Evolutionary conservation across 1,140 invertebrate genomes (phyloP), one percentile per base, ranked within the genome.

Genomic region (Camponotus floridanus): DNA sequence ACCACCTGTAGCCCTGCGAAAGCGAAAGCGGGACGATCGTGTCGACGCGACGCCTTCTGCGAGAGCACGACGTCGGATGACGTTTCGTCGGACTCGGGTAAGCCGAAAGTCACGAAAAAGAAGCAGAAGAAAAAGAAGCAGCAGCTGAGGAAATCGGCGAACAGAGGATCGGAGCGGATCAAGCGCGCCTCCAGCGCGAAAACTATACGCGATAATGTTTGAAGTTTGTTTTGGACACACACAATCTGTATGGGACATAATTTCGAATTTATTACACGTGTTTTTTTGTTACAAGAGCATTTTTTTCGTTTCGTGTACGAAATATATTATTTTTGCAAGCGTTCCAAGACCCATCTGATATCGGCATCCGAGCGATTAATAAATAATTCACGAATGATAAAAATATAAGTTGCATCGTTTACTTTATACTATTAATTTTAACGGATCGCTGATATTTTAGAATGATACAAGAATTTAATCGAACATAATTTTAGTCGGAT

Each of bases 61-160:
- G 95, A 96, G 42, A 94, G 95, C 87, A 95, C 95, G 1, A 96
- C 96, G 79, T 95, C 95, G 3, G 96, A 96, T 62, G 95, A 96
- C 76, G 92, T 76, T 11, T 90, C 87, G 0, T 57, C 31, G 21
- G 64, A 88, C 18, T 78, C 70, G 9, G 76, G 21, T 2, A 86
- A 45, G n/a, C 74, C 94, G 39, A 94, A 94, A 80, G 87, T 89
- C 11, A 94, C 91, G 33, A 95, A 94, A 73, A 95, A 95, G 88
- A 91, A 93, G 8, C 94, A 94, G 70, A 96, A 96, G 86, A 94
- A 93, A 59, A 96, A 95, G 85, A 96, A 96, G 87, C 94, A 94
- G 61, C 94, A 93, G 39, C 0, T 36, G n/a, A 94, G 87, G 26
- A 92, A 90, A 73, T 95, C 95, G 93, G 90, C 15, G 88, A 71